Percentiles rank a stretch among this genome's conserved stretches.
These are phyloP conservation scores for Drosophila austrosaltans DNA, from an alignment of 2,888 invertebrate species.

Conservation along the genomic window DNA sequence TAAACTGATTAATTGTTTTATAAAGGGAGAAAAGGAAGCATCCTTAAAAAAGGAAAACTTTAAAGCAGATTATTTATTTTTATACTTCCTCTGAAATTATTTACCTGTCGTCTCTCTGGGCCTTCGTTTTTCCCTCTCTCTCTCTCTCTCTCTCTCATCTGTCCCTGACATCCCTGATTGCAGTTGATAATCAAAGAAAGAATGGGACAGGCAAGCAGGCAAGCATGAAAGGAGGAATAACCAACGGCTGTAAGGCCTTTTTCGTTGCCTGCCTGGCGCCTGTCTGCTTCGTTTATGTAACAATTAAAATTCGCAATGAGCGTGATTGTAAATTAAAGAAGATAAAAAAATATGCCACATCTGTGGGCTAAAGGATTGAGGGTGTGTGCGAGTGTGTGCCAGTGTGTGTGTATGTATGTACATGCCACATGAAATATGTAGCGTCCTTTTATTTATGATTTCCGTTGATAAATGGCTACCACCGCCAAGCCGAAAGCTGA, in stretches of 20 bases:
- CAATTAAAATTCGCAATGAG: conserved; percentile 72
- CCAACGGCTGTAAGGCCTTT: conserved; percentile 19
- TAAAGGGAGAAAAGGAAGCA: too few relatives aligned
- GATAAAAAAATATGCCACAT: conserved; percentile 65
- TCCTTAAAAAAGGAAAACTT: too few relatives aligned
- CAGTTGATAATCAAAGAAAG: conserved; percentile 67
- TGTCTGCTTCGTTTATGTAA: conserved; percentile 69
- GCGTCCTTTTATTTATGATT: conserved; percentile 76
- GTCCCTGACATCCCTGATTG: conserved; percentile 46
- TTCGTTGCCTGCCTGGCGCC: conserved; percentile 28
- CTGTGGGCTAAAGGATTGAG: conserved; percentile 28
- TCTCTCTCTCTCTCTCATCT: conserved; percentile 6
- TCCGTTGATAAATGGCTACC: conserved; percentile 74
- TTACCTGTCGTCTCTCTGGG: conserved; percentile 15
- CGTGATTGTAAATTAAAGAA: conserved; percentile 77
- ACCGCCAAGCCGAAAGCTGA: conserved; percentile 16
- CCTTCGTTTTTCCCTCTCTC: neutral
- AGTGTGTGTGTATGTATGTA: conserved; percentile 20
- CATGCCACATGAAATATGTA: conserved; percentile 62
- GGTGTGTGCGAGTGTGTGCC: conserved; percentile 26
- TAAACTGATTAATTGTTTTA: too few relatives aligned
- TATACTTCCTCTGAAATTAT: neutral
- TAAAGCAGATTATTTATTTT: too few relatives aligned
- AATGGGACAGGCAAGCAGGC: conserved; percentile 9
- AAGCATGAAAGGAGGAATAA: conserved; percentile 14